These are phyloP conservation scores for Tenthredo scrophulariae DNA, from an alignment of 2,888 invertebrate genomes.

Conservation along the genomic window DNA sequence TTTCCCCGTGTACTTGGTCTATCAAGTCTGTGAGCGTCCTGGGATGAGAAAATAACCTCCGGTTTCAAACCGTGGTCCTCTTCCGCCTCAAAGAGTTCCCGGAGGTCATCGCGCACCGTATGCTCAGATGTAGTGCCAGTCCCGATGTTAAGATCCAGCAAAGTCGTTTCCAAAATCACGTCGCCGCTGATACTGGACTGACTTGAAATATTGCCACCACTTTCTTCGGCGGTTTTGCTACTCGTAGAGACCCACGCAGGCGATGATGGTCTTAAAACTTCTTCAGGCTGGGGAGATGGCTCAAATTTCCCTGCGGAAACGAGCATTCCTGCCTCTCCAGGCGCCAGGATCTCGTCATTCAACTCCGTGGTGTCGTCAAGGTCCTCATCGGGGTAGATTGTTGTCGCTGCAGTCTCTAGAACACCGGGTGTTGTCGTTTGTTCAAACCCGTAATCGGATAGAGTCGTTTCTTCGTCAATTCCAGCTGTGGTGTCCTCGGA, in stretches of 20 bases:
- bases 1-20: constrained; percentile 41
- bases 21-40: constrained; percentile 47
- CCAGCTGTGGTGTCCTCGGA: not conserved
- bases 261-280: not conserved
- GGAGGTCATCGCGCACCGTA: constrained; percentile 28
- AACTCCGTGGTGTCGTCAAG: constrained; percentile 60
- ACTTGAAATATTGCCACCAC: constrained; percentile 65
- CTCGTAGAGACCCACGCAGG: not conserved
- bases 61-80: constrained; percentile 59
- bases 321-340: constrained; percentile 71
- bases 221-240: constrained; percentile 53
- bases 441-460: constrained; percentile 53
- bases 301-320: constrained; percentile 60
- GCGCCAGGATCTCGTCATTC: constrained; percentile 69
- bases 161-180: constrained; percentile 69
- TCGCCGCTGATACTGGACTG: constrained; percentile 69
- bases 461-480: constrained; percentile 42
- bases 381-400: constrained; percentile 66
- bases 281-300: constrained; percentile 53
- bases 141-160: constrained; percentile 66
- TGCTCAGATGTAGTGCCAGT: not conserved
- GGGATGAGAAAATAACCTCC: constrained; percentile 60
- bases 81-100: constrained; percentile 57
- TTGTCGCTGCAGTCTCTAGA: constrained; percentile 1
- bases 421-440: constrained; percentile 37